phyloP scores from a whole-genome alignment of 2,888 invertebrate species.

The Meiosimyza platycephala region DNA sequence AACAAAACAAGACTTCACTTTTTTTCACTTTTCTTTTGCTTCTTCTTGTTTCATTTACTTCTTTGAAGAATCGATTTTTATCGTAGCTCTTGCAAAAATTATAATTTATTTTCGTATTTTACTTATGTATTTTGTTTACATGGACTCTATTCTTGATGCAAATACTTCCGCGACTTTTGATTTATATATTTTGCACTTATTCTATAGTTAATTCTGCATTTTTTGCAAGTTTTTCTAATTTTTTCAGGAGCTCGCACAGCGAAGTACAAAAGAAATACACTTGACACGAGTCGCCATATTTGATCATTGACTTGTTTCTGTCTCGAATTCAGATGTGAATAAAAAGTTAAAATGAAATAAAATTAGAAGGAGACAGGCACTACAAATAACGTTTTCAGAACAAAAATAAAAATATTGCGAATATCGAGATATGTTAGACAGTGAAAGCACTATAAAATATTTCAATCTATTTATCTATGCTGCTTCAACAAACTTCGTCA shows the following conservation, averaged over 20 bases:
- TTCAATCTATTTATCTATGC: too few relatives aligned
- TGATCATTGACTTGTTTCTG: slow-evolving; percentile 39
- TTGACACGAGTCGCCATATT: slow-evolving; percentile 49
- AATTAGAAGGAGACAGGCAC: too few relatives aligned
- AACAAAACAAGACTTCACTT: slow-evolving; percentile 20
- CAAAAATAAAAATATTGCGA: too few relatives aligned
- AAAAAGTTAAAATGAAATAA: too few relatives aligned
- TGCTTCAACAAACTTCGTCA: too few relatives aligned
- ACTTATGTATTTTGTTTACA: slow-evolving; percentile 25
- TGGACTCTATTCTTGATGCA: slow-evolving; percentile 25
- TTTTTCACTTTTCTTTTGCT: slow-evolving; percentile 34
- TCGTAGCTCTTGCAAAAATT: slow-evolving; percentile 38
- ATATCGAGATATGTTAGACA: too few relatives aligned
- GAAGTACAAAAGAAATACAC: slow-evolving; percentile 43
- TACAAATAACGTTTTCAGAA: too few relatives aligned
- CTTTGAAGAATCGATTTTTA: slow-evolving; percentile 61
- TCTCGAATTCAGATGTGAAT: too few relatives aligned
- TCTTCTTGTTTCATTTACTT: slow-evolving; percentile 47
- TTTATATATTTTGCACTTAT: slow-evolving; percentile 34
- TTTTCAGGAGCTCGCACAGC: slow-evolving; percentile 43
- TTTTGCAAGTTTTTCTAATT: slow-evolving; percentile 36
- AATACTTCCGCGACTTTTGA: slow-evolving; percentile 9
- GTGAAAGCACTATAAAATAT: too few relatives aligned
- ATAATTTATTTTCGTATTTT: slow-evolving; percentile 34
- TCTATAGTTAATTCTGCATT: slow-evolving; percentile 19